A percentile compares a stretch with the other conserved stretches of the same genome.
These are phyloP conservation scores for Dicentrarchus labrax DNA, from an alignment of 2,113 vertebrate genomes.

Conservation along the genomic window DNA sequence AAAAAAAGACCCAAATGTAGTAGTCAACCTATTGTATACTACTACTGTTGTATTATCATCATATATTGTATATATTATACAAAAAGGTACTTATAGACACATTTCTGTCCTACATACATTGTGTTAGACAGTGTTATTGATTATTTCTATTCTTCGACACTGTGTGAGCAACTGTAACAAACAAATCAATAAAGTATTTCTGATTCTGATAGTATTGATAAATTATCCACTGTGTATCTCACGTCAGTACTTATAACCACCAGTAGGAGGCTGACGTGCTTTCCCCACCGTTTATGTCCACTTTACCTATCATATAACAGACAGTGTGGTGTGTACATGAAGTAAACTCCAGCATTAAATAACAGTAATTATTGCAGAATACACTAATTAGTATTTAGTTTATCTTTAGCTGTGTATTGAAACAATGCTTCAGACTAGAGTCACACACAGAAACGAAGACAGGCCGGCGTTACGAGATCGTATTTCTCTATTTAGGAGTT, in stretches of 20 bases:
- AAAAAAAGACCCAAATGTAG: neutral
- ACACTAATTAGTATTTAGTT: rapidly evolving
- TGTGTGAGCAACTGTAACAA: no score
- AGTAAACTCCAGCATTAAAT: no score
- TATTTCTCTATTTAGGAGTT: neutral
- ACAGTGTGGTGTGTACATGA: rapidly evolving
- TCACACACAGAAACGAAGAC: rapidly evolving
- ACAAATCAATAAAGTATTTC: no score
- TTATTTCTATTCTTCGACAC: no score
- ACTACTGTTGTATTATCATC: no score
- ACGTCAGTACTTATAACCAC: neutral
- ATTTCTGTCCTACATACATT: no score
- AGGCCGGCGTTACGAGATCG: neutral
- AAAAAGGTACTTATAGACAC: no score
- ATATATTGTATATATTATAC: no score
- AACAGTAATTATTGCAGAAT: neutral
- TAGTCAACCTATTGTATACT: no score
- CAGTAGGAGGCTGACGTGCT: neutral
- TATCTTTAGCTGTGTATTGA: rapidly evolving
- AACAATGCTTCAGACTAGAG: neutral
- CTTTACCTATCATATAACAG: rapidly evolving
- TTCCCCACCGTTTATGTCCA: neutral
- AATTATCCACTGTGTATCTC: no score
- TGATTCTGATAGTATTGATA: no score
- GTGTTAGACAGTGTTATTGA: no score